Base-by-base conservation (phyloP, 2,797 vertebrate genomes). In the Cirrhinus molitorella region DNA sequence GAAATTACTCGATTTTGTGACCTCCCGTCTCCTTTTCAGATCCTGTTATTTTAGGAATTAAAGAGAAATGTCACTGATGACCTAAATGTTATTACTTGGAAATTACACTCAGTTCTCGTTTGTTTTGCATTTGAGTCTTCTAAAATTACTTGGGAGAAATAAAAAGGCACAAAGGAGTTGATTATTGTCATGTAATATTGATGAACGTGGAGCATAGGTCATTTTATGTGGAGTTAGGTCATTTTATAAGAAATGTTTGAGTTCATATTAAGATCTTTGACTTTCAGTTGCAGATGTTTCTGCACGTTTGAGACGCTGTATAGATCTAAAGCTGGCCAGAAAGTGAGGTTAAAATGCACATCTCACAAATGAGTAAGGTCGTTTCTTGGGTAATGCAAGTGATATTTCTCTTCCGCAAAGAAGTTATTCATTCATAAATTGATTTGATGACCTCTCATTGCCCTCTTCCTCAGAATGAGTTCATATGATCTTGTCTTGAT, bases 31-130 rank as follows among this genome's bases (percentile, higher is more conserved):
- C 45, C 70, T 21, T 49, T 13, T 21, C 25, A 57, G 72, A 75
- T 75, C 72, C 72, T 75, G 72, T 57, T 75, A 75, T 74, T 74
- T 37, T 37, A 23, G 21, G 21, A 40, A 40, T 74, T 40, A 74
- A 74, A 57, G 51, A 75, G 51, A 75, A 75, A 75, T 37, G 72
- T 75, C 72, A 57, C 72, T 40, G 72, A 74, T 74, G 51, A 40
- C 51, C 21, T 51, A 57, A 57, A 37, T 57, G 51, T 75, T 57
- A 40, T 17, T 40, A 7, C 72, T 49, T 63, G 23, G 70, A 53
- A 53, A 53, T 4, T 34, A 17, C 47, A 53, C 17, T 51, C 3
- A 1, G 45, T 34, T 34, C 25, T 34, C 3, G 0, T 21, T 51
- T 63, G 31, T 17, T 57, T n/a, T 57, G 8, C 21, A 16, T 57